These are phyloP conservation scores for Paralichthys olivaceus DNA, from an alignment of 2,113 vertebrate species.

Conservation along the genomic window DNA sequence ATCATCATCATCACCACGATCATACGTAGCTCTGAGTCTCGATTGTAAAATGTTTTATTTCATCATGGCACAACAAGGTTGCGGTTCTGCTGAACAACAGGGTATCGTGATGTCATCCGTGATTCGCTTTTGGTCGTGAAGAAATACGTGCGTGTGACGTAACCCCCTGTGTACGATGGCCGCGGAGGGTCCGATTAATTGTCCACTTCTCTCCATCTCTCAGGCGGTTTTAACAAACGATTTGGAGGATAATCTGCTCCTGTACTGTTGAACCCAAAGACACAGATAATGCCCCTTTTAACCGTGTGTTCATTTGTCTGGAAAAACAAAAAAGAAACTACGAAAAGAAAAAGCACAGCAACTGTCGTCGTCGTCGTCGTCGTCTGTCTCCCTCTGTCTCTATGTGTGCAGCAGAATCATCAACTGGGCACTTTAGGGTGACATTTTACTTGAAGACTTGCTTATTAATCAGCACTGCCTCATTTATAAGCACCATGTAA, in stretches of 20 bases:
- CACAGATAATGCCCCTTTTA: constrained; percentile 48
- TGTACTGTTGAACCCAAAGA: constrained; percentile 69
- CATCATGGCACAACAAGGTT: constrained; percentile 60
- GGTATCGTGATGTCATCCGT: constrained; percentile 46
- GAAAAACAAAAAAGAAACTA: constrained; percentile 7
- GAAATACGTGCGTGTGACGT: constrained; percentile 4
- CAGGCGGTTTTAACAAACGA: constrained; percentile 60
- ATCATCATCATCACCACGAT: constrained; percentile 6
- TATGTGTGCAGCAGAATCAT: constrained; percentile 69
- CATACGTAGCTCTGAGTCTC: constrained; percentile 29
- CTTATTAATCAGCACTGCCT: constrained; percentile 54
- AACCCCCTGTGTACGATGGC: not conserved
- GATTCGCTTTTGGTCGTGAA: constrained; percentile 27
- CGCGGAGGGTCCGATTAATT: constrained; percentile 34
- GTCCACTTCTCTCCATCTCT: constrained; percentile 60
- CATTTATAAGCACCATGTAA: constrained; percentile 48
- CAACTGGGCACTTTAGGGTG: constrained; percentile 73
- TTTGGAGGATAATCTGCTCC: constrained; percentile 55
- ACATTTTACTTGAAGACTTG: constrained; percentile 71
- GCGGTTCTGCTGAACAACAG: constrained; percentile 72
- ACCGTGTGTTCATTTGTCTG: constrained; percentile 48
- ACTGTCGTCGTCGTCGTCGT: constrained; percentile 11
- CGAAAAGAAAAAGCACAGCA: constrained; percentile 65
- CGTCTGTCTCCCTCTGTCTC: constrained; percentile 53
- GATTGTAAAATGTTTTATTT: constrained; percentile 10